Conservation (phyloP, 2,797 vertebrate genomes). For the Anisognathus igniventris region DNA sequence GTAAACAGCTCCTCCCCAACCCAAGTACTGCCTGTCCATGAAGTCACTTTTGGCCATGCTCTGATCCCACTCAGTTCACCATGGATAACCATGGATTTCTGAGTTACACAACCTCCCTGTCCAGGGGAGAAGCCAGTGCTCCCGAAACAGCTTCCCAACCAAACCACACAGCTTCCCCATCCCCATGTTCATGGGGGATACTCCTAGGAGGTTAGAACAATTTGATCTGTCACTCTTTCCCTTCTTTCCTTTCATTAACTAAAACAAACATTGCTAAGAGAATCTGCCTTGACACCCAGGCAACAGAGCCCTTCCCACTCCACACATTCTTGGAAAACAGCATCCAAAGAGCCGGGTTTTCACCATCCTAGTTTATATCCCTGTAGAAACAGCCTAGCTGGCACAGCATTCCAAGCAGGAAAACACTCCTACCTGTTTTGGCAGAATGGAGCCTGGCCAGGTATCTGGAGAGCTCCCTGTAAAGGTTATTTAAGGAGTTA, state of each 20-base stretch:
- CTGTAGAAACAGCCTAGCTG: not conserved
- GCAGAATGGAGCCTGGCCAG: not conserved
- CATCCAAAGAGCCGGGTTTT: not conserved
- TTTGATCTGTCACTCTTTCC: not conserved
- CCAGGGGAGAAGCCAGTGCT: not conserved
- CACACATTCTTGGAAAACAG: not conserved
- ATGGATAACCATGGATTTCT: not conserved
- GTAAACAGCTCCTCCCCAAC: not conserved
- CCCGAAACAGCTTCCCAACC: not conserved
- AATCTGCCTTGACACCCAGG: not conserved
- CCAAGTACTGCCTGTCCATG: not conserved
- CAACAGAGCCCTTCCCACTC: not conserved
- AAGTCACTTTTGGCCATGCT: accelerated
- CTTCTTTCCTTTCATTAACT: not conserved
- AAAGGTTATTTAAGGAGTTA: not conserved
- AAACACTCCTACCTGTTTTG: not conserved
- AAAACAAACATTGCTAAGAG: not conserved
- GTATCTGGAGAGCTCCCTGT: not conserved
- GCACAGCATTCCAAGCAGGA: not conserved
- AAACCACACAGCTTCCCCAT: not conserved
- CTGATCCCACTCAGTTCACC: not conserved
- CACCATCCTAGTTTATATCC: too few species aligned
- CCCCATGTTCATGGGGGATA: accelerated
- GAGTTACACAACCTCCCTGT: too few species aligned
- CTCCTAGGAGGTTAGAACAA: not conserved